A percentile compares a stretch with the other conserved stretches of the same genome.
These are phyloP conservation scores for Zaprionus lachaisei DNA, from an alignment of 1,140 invertebrate species.

Conservation along the genomic window DNA sequence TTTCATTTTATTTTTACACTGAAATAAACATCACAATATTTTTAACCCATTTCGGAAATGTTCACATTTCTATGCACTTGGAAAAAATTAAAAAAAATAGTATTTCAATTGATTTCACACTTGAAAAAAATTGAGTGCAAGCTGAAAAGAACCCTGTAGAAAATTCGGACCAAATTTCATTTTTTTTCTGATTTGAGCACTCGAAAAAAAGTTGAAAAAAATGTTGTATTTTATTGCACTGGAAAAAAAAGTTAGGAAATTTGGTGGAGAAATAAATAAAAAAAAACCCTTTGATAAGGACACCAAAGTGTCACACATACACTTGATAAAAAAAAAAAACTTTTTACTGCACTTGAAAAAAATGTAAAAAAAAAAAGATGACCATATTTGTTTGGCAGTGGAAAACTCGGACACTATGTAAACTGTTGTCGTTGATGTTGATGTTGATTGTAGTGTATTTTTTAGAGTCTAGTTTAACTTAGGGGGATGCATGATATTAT, in stretches of 20 bases:
- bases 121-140: constrained; percentile 11
- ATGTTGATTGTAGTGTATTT: constrained; percentile 27
- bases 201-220: constrained; percentile 27
- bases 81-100: constrained; percentile 14
- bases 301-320: not conserved
- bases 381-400: constrained; percentile 13
- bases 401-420: constrained; percentile 13
- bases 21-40: constrained; percentile 20
- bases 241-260: constrained; percentile 16
- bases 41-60: too few species aligned
- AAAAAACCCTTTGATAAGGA: not conserved
- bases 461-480: constrained; percentile 51
- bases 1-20: not conserved
- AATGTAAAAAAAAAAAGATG: constrained; percentile 52
- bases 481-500: constrained; percentile 35
- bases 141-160: constrained; percentile 11
- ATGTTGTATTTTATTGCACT: constrained; percentile 15
- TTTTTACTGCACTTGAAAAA: constrained; percentile 61
- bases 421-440: constrained; percentile 24
- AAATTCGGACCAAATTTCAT: constrained; percentile 6
- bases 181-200: constrained; percentile 3
- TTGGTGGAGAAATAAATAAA: not conserved
- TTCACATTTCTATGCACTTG: constrained; percentile 27
- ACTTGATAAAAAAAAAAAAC: constrained; percentile 29
- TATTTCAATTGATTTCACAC: not conserved